Evolutionary conservation across 1,140 invertebrate genomes (phyloP).

Genomic region (Rhagoletis zephyria): DNA sequence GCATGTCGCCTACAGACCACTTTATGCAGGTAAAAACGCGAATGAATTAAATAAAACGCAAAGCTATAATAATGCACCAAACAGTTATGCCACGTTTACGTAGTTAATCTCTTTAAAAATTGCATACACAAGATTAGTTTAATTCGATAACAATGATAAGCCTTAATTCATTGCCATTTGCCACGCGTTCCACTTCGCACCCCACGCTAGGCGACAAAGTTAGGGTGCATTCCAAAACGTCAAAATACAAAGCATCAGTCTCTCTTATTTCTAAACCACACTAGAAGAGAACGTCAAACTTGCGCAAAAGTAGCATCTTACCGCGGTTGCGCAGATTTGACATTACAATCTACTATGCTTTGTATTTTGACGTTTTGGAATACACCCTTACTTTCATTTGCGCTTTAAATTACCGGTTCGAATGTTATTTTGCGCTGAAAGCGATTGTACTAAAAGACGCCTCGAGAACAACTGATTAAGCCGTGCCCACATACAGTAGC

Average conservation of each 20-base stretch:
- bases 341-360: background rate
- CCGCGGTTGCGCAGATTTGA: background rate
- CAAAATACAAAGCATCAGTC: too few relatives aligned
- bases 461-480: background rate
- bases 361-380: background rate
- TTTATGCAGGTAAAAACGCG: background rate
- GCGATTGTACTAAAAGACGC: background rate
- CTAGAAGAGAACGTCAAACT: too few relatives aligned
- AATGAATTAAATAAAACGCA: background rate
- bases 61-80: background rate
- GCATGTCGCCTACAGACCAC: background rate
- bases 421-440: background rate
- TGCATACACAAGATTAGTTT: background rate
- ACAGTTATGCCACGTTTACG: background rate
- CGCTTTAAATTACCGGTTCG: background rate
- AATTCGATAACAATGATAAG: background rate
- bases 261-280: background rate
- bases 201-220: background rate
- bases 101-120: background rate
- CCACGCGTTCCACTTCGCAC: background rate
- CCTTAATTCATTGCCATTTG: background rate
- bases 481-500: too few relatives aligned
- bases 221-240: too few relatives aligned
- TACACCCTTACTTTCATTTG: background rate
- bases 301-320: too few relatives aligned